Evolutionary conservation across 2,113 vertebrate species (phyloP).

Genomic region (Rhinoderma darwinii): DNA sequence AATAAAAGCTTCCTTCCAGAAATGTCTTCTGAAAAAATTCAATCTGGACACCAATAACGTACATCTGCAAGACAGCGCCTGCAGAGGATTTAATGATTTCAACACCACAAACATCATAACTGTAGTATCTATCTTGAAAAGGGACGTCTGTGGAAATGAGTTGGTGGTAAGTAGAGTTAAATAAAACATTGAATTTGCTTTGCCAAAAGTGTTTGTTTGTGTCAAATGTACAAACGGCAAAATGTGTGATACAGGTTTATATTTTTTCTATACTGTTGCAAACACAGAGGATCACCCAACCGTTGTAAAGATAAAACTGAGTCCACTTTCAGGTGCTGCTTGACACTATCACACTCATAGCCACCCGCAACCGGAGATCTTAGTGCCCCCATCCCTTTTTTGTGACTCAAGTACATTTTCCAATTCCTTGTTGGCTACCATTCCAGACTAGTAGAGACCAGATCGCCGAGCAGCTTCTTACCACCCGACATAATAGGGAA

Average conservation of each 20-base stretch:
- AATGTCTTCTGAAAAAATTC: slow-evolving; percentile 55
- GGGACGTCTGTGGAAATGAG: slow-evolving; percentile 53
- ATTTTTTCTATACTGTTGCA: neutral
- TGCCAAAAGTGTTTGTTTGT: neutral
- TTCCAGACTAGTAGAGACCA: too few species aligned
- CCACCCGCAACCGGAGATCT: too few species aligned
- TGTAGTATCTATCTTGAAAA: slow-evolving; percentile 56
- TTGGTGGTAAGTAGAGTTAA: slow-evolving; percentile 36
- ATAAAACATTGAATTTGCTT: neutral
- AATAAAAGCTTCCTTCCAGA: slow-evolving; percentile 62
- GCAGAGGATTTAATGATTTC: slow-evolving; percentile 58
- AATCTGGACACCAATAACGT: slow-evolving; percentile 61
- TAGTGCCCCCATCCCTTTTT: too few species aligned
- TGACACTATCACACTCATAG: too few species aligned
- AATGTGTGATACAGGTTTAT: neutral
- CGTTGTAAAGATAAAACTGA: neutral
- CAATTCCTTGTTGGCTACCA: too few species aligned
- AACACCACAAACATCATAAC: slow-evolving; percentile 52
- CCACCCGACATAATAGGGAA: too few species aligned
- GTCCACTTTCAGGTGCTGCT: neutral
- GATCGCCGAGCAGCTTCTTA: too few species aligned
- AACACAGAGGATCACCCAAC: neutral
- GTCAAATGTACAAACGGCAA: neutral
- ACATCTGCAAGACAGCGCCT: slow-evolving; percentile 60
- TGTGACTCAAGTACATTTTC: too few species aligned